Evolutionary conservation across 1,140 invertebrate genomes (phyloP).

Genomic region (Drosophila sechellia): DNA sequence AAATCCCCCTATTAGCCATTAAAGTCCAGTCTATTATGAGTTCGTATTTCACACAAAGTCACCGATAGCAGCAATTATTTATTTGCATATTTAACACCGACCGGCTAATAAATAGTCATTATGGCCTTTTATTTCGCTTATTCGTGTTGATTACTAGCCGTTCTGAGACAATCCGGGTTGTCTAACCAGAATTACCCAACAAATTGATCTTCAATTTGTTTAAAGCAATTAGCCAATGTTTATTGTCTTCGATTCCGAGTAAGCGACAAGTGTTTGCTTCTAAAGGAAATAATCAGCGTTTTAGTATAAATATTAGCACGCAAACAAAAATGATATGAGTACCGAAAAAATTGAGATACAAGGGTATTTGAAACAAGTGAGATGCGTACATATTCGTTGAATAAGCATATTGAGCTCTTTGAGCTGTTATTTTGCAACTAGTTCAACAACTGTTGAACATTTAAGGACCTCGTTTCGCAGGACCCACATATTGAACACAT

Average conservation of each 20-base stretch:
- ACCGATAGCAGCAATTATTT: constrained; percentile 33
- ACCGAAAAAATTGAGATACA: neutral
- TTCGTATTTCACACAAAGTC: constrained; percentile 37
- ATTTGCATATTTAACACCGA: constrained; percentile 63
- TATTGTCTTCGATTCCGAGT: constrained; percentile 7
- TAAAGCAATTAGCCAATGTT: constrained; percentile 22
- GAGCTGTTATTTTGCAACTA: neutral
- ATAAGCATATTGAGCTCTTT: neutral
- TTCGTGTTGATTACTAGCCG: constrained; percentile 12
- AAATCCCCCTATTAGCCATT: constrained; percentile 39
- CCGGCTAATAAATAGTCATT: constrained; percentile 37
- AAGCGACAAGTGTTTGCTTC: neutral
- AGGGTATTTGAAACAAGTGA: neutral
- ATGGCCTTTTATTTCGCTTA: constrained; percentile 18
- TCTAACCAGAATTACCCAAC: constrained; percentile 6
- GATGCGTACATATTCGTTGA: neutral
- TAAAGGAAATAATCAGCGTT: neutral
- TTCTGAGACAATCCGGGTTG: constrained; percentile 34
- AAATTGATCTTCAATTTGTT: constrained; percentile 10
- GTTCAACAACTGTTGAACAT: constrained; percentile 26
- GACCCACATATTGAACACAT: constrained; percentile 20
- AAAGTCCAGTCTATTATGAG: constrained; percentile 46
- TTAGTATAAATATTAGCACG: neutral
- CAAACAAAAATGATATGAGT: neutral
- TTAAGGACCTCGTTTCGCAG: neutral